These are phyloP conservation scores for Antigone vipio DNA, from an alignment of 2,113 vertebrate genomes.

Conservation along the genomic window DNA sequence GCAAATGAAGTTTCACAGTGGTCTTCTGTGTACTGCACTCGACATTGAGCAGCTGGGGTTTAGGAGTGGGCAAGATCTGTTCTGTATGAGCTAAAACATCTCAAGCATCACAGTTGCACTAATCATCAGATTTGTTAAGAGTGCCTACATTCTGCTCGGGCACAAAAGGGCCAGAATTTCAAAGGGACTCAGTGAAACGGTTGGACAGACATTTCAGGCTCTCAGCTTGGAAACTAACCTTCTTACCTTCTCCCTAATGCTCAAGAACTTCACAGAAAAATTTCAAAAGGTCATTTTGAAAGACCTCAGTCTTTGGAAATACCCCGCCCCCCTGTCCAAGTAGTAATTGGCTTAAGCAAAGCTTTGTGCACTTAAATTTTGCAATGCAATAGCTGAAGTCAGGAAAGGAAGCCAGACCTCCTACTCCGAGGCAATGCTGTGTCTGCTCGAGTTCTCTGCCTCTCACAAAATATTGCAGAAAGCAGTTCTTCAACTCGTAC, in stretches of 20 bases:
- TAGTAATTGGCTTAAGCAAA: slow-evolving; percentile 10
- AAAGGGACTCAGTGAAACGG: neutral
- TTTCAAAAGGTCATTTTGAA: slow-evolving; percentile 57
- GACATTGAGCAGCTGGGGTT: neutral
- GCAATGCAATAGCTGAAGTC: slow-evolving; percentile 24
- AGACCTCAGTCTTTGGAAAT: slow-evolving; percentile 44
- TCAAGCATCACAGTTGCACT: neutral
- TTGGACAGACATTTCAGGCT: neutral
- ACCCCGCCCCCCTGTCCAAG: neutral
- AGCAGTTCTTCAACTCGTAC: neutral
- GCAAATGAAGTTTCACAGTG: neutral
- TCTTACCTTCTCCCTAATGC: neutral
- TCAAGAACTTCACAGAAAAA: neutral
- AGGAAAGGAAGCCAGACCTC: slow-evolving; percentile 25
- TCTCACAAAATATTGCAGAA: neutral
- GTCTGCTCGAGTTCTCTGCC: neutral
- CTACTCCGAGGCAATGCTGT: neutral
- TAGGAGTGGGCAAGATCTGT: neutral
- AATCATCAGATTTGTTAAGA: neutral
- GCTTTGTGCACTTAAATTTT: neutral
- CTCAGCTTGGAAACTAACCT: neutral
- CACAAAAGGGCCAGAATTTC: neutral
- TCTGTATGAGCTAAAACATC: neutral
- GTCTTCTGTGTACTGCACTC: neutral
- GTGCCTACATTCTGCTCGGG: neutral